A percentile compares a stretch with the other conserved stretches of the same genome.
Conservation (phyloP, 2,113 vertebrate species). For the Amphilophus citrinellus region DNA sequence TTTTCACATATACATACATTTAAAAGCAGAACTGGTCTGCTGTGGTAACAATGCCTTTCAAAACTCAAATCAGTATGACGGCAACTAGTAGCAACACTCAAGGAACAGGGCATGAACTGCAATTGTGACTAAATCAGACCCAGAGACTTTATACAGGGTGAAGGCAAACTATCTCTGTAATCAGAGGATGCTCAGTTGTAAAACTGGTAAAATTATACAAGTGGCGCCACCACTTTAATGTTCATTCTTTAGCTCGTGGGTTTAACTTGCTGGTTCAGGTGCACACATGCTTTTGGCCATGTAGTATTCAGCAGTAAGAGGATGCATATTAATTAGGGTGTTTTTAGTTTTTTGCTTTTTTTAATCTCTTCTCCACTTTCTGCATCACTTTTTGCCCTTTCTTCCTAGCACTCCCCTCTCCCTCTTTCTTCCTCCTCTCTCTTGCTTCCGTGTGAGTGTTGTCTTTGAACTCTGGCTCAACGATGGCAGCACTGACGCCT, state of each 20-base stretch:
- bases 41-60: neutral
- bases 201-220: neutral
- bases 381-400: neutral
- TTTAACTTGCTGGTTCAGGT: neutral
- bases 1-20: neutral
- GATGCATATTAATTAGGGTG: neutral
- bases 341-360: neutral
- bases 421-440: neutral
- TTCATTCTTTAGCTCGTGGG: neutral
- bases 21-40: neutral
- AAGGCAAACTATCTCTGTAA: neutral
- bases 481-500: neutral
- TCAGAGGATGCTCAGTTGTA: neutral
- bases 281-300: neutral
- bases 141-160: neutral
- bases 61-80: neutral
- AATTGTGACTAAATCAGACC: neutral
- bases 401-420: neutral
- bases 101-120: neutral
- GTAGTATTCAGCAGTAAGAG: neutral
- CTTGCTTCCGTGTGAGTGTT: rapidly evolving
- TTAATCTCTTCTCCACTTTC: neutral
- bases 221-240: neutral
- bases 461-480: neutral
- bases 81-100: neutral